Evolutionary conservation across 1,140 invertebrate genomes (phyloP), one percentile per base, ranked within the genome.

Genomic region (Gyrodactylus bullatarudis): DNA sequence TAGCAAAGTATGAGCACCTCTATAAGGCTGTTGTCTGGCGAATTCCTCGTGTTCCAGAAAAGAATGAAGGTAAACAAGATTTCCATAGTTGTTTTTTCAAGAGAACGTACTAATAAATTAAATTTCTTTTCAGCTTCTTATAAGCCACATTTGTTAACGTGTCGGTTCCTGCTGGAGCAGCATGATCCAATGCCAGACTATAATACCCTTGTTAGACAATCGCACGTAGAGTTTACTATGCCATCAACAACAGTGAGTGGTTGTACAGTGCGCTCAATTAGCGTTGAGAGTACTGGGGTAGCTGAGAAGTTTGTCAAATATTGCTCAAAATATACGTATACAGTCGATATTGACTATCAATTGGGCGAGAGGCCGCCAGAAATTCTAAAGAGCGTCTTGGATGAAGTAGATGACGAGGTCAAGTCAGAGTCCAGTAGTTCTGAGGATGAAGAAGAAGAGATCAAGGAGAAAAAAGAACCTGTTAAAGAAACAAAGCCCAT

Each of bases 1-100:
- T 91, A 79, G 95, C 95, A 20, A 98, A 99, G 82, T 99, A 99
- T 80, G 95, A 99, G 81, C 91, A 98, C 83, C 89, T 97, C 76
- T 92, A 95, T 82, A 85, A 88, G 71, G 86, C 92, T 73, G 91
- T 99, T 75, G 93, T 98, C 1, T 99, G 95, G 95, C 85, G 95
- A 76, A 95, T 97, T 84, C 86, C 89, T 19, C 84, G 90, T 74
- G 84, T 97, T 75, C 92, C 93, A 34, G 95, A 95, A 81, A 89
- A 94, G 82, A 91, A 91, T 71, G 90, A 96, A 86, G 91, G 91
- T 91, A 24, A 71, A 20, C 21, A n/a, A n/a, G n/a, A n/a, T n/a
- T n/a, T n/a, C n/a, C n/a, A n/a, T n/a, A n/a, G 23, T 68, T 68
- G 23, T 68, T 68, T 21, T 68, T 1, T 21, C 27, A 54, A 8